A percentile compares a stretch with the other conserved stretches of the same genome.
Evolutionary conservation across 2,888 invertebrate genomes (phyloP).

Genomic region (Dorcus parallelipipedus): DNA sequence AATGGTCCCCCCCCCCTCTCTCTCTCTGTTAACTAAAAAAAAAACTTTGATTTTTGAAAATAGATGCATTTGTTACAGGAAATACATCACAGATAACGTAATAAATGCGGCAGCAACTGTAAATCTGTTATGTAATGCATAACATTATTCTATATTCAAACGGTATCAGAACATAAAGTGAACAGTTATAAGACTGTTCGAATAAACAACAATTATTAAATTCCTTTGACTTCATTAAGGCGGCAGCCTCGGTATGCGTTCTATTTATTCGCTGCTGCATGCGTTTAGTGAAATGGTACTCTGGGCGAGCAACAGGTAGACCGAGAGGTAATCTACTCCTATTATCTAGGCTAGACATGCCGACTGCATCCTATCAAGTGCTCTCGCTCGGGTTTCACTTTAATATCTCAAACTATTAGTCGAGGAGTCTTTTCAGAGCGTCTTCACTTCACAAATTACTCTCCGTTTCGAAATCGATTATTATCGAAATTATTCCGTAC

Average conservation of each 20-base stretch:
- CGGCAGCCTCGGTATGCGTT: background rate
- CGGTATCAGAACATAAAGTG: background rate
- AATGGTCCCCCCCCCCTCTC: background rate
- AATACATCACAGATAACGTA: background rate
- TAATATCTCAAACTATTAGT: too few species aligned
- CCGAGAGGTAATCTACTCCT: too few species aligned
- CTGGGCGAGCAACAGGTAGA: too few species aligned
- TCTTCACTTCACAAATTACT: too few species aligned
- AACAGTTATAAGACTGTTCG: background rate
- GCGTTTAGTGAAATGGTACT: too few species aligned
- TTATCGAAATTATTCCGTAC: too few species aligned
- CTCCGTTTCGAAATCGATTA: too few species aligned
- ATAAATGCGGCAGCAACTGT: background rate
- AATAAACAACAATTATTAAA: slow-evolving; percentile 1
- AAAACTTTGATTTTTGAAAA: background rate
- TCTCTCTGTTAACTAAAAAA: background rate
- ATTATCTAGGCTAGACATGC: too few species aligned
- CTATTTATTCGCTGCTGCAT: background rate
- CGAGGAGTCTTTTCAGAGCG: too few species aligned
- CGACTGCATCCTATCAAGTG: too few species aligned
- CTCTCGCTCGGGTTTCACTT: too few species aligned
- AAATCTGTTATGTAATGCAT: background rate
- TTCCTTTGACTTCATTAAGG: background rate
- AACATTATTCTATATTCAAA: background rate
- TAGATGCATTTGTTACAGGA: background rate